Evolutionary conservation across 2,113 vertebrate species (phyloP), one percentile per base, ranked within the genome.

Genomic region (Aldabrachelys gigantea): DNA sequence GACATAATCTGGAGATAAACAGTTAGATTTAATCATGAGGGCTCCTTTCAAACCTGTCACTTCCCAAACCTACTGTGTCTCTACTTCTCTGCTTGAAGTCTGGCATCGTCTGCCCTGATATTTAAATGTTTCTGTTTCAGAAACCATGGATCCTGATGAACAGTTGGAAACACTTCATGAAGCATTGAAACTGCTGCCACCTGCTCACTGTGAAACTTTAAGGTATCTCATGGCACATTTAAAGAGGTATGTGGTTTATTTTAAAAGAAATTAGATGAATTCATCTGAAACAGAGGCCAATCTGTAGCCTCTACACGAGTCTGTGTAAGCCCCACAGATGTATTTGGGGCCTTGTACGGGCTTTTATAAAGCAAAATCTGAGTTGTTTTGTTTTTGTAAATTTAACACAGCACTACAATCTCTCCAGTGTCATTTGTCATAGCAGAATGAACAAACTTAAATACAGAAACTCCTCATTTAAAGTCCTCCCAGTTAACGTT

Each of bases 221-320:
- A 98, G 99, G 90, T 99, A 99, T 98, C 99, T 99, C 97, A 99
- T 99, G 99, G 99, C 98, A 22, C 99, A 99, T 97, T 98, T 99
- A n/a, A 99, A 99, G 98, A 99, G 99, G 99, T 99, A 96, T 89
- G 97, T 91, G 31, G 49, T 27, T 19, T 53, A 41, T 91, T 84
- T 78, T 78, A 27, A 44, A 41, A 50, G 31, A 89, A 17, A 29
- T 19, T 17, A 89, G 82, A 25, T 50, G 31, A 87, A 41, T 53
- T 88, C 27, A 5, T 41, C 85, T 95, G 84, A 81, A 83, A 38
- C 54, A 57, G 75, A 95, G 41, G 44, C 49, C 2, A 0, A 5
- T 3, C 38, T 82, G 78, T 35, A 19, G 88, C 38, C 75, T 83
- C 7, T 69, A 38, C 27, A 86, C 53, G n/a, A 75, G 31, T 10